Base-by-base conservation (phyloP, 2,888 invertebrate genomes). In the Lycaena phlaeas region DNA sequence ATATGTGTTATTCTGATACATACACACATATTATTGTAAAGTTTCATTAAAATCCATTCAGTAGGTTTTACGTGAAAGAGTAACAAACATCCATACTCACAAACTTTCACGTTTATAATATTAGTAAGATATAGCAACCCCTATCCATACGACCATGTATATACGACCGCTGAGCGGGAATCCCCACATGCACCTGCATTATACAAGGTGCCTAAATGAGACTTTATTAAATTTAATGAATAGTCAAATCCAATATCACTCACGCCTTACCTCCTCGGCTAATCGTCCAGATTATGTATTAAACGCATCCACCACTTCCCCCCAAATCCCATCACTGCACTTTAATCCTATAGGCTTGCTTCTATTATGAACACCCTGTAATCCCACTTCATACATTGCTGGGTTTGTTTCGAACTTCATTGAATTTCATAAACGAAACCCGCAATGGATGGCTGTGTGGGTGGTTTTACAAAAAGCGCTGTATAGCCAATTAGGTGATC, bases 401-500 rank as follows among this genome's bases (percentile, higher is more conserved):
- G 36, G 12, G 14, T 40, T 15, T 4, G 9, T 9, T 5, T 1
- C n/a, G n/a, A 2, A 4, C 1, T n/a, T 0, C 5, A 3, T 2
- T 3, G 3, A n/a, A 9, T 14, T 10, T 9, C 2, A 4, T n/a
- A 6, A 5, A 29, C 9, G 12, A 29, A 56, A 43, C 2, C 50
- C 7, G 59, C 54, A 62, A 61, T 66, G 72, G 50, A 56, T 44
- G 36, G 64, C 15, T 29, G 26, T 26, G 25, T 38, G 14, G 69
- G 65, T 68, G 68, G 6, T 5, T 2, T 22, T 18, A 5, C 22
- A 9, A 22, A 22, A 22, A 22, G 22, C 22, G 68, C 68, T 69
- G 64, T 57, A 65, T 71, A 79, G 78, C 81, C 81, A 82, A 82
- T 82, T 82, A 82, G 76, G 78, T 73, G 76, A 77, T 81, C 79